A percentile compares a stretch with the other conserved stretches of the same genome.
These are phyloP conservation scores for Invenusta paracnida DNA, from an alignment of 2,888 invertebrate genomes.

Conservation along the genomic window DNA sequence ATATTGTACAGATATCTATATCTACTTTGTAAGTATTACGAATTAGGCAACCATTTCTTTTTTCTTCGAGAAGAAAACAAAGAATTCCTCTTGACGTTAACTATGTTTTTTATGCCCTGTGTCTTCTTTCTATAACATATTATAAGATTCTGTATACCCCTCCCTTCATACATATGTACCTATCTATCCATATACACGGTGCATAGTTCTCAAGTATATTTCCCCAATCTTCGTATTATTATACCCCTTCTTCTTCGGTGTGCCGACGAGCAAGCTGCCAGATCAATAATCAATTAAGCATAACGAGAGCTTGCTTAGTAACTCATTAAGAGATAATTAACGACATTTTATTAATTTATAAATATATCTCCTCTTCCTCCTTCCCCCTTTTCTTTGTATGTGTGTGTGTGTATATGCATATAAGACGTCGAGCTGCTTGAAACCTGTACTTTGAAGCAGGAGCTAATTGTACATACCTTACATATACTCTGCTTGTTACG, in stretches of 20 bases:
- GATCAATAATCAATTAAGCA: slow-evolving; percentile 29
- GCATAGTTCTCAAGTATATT: slow-evolving; percentile 7
- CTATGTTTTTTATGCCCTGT: slow-evolving; percentile 5
- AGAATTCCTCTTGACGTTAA: slow-evolving; percentile 5
- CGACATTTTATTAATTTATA: slow-evolving; percentile 29
- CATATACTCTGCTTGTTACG: slow-evolving; percentile 15
- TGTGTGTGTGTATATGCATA: too few species aligned
- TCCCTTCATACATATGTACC: too few species aligned
- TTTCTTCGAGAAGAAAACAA: slow-evolving; percentile 6
- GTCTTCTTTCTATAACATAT: neutral
- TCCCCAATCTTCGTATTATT: neutral
- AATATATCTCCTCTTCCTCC: slow-evolving; percentile 2
- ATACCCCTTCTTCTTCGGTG: neutral
- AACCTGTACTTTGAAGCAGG: slow-evolving; percentile 23
- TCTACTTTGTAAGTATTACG: neutral
- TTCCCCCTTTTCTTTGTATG: too few species aligned
- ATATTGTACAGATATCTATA: too few species aligned
- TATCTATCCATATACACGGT: too few species aligned
- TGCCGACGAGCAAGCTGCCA: slow-evolving; percentile 8
- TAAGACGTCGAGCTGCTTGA: neutral
- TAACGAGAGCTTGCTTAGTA: slow-evolving; percentile 29
- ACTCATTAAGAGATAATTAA: slow-evolving; percentile 29
- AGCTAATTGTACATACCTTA: slow-evolving; percentile 11
- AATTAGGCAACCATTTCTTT: neutral
- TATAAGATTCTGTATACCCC: too few species aligned